A percentile compares a stretch with the other conserved stretches of the same genome.
Conservation (phyloP, 2,888 invertebrate genomes). For the Allophyes oxyacanthae region DNA sequence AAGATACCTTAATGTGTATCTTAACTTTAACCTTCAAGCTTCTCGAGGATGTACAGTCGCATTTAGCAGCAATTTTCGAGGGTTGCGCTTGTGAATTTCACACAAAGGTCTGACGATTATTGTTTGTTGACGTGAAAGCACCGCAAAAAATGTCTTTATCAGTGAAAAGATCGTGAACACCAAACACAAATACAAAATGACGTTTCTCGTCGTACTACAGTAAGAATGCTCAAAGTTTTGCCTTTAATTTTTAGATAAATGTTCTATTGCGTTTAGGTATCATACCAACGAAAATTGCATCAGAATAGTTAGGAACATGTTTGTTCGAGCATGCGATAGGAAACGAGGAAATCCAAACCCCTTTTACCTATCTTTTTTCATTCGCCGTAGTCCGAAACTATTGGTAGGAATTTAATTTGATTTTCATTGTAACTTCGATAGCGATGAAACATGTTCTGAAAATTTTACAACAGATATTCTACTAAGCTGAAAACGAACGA, state of each 20-base stretch:
- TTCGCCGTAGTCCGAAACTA: conserved; percentile 7
- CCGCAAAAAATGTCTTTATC: too few species aligned
- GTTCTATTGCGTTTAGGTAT: conserved; percentile 2
- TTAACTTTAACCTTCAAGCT: too few species aligned
- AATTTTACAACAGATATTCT: conserved; percentile 4
- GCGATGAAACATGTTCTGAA: not conserved
- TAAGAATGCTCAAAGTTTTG: too few species aligned
- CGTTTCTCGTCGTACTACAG: too few species aligned
- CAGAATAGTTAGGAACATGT: conserved; percentile 13
- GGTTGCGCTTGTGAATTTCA: too few species aligned
- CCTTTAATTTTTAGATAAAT: not conserved
- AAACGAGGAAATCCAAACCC: conserved; percentile 12
- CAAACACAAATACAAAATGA: too few species aligned
- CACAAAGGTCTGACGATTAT: too few species aligned
- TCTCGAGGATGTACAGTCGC: too few species aligned
- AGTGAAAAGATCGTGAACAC: too few species aligned
- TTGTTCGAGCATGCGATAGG: conserved; percentile 15
- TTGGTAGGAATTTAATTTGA: conserved; percentile 16
- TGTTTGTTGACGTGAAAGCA: too few species aligned
- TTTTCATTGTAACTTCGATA: conserved; percentile 2
- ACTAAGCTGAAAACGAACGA: not conserved
- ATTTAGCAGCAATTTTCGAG: too few species aligned
- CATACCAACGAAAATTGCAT: not conserved
- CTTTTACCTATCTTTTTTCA: conserved; percentile 3
- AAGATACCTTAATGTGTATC: too few species aligned